Evolutionary conservation across 2,113 vertebrate genomes (phyloP), one percentile per base, ranked within the genome.

Genomic region (Aldabrachelys gigantea): DNA sequence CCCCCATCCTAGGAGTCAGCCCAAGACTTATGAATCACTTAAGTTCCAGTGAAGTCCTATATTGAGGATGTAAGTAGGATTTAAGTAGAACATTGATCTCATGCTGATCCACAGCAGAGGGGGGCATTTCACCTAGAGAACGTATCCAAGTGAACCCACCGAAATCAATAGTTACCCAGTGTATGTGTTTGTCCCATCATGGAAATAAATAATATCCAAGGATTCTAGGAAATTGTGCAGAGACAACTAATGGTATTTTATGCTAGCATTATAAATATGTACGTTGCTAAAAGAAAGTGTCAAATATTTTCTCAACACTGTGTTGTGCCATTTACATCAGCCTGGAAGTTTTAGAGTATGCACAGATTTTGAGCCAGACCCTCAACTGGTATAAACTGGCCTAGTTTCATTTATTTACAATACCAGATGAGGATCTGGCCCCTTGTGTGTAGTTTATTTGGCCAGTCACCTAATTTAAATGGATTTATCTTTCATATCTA

Each of bases 91-190:
- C 8, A 65, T 29, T 82, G 21, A 17, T 5, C 5, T 79, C 24
- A 13, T 54, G 14, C 1, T 14, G 38, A 1, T 80, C 6, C 5
- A 75, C 79, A 2, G 0, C 7, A 6, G 6, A 79, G 24, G 2
- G 16, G 5, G 57, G 72, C 41, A 35, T 2, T 84, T 93, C 49
- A 65, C 2, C 41, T 24, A 3, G 1, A 2, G 35, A n/a, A 9
- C 19, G 4, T 8, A 31, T 49, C 19, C 57, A 88, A 82, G 9
- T 57, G 88, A 90, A 12, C 2, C 7, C 3, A 31, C 5, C 3
- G 52, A 27, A 92, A 47, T 59, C 13, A 69, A 22, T 9, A 38
- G 9, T 19, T 47, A 57, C 1, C 54, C 29, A 24, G 38, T 6
- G 52, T 79, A 41, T 47, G 4, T 29, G 59, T 85, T 80, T 89